These are phyloP conservation scores for Etheostoma perlongum DNA, from an alignment of 2,797 vertebrate species.

Conservation along the genomic window DNA sequence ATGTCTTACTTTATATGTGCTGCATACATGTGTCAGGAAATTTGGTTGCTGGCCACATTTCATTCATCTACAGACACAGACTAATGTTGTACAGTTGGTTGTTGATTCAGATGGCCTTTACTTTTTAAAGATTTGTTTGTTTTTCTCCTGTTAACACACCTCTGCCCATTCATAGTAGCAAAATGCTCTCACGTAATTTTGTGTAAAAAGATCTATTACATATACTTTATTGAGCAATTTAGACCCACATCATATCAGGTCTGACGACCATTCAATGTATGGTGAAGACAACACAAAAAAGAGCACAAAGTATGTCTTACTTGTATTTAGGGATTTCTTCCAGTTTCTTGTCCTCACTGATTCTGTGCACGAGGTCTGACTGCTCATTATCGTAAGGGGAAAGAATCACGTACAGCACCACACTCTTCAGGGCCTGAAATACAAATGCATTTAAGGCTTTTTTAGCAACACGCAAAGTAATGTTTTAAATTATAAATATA, in stretches of 20 bases:
- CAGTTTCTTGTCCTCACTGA: constrained; percentile 96
- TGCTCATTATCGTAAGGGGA: constrained; percentile 98
- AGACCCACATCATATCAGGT: background rate
- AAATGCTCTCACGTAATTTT: background rate
- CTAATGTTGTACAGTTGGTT: background rate
- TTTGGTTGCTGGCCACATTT: background rate
- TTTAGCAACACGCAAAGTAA: background rate
- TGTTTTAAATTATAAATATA: background rate
- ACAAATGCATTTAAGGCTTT: constrained; percentile 20
- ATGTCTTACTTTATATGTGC: background rate
- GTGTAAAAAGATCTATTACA: background rate
- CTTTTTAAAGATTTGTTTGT: background rate
- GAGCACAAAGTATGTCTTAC: constrained; percentile 78
- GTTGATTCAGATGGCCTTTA: background rate
- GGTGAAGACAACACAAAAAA: background rate
- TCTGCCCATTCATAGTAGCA: background rate
- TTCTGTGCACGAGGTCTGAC: constrained; percentile 98
- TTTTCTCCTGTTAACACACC: background rate
- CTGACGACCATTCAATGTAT: background rate
- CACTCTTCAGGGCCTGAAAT: constrained; percentile 95
- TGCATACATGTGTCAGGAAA: background rate
- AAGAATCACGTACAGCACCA: constrained; percentile 97
- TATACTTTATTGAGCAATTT: no score
- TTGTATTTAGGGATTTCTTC: constrained; percentile 99
- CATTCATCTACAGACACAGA: background rate